Base-by-base conservation (phyloP, 2,113 vertebrate species). In the Podocnemis expansa region DNA sequence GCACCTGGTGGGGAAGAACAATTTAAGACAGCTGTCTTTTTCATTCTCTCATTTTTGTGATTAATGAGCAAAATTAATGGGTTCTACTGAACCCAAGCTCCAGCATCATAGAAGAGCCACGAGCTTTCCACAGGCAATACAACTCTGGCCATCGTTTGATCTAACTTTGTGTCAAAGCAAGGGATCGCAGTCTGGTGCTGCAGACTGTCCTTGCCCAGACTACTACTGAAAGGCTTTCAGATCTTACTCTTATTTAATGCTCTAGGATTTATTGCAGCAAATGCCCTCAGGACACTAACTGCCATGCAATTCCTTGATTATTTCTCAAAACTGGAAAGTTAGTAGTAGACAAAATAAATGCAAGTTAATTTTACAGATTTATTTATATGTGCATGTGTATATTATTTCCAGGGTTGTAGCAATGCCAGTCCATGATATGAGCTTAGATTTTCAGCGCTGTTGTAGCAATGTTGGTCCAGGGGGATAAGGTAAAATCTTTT, bases 1-100 rank as follows among this genome's bases (percentile, higher is more conserved):
- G n/a, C n/a, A n/a, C n/a, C n/a, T n/a, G n/a, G n/a, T n/a, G n/a
- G n/a, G n/a, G 47, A 56, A 78, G n/a, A 82, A 38, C 25, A 58
- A 27, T 29, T 17, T 29, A 49, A 78, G 80, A 45, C 38, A 89
- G 4, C 16, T 27, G 47, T 90, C 21, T 90, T 84, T 63, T 88
- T 88, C 80, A 88, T 25, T 38, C 34, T 79, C 55, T 85, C 10
- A 47, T 85, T 88, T n/a, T 93, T 47, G 51, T 86, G 31, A 94
- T 91, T 82, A 91, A 73, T 78, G 92, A 51, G 24, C 84, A 87
- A 89, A 94, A 89, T 87, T 73, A 88, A 92, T n/a, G 16, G 21
- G 81, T 17, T 90, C 85, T 85, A 54, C 87, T 31, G 8, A 1
- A 82, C 81, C 63, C 56, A 19, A 54, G 58, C 22, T 34, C 63